phyloP scores from a whole-genome alignment of 2,797 vertebrate species.

The Neosalanx taihuensis region DNA sequence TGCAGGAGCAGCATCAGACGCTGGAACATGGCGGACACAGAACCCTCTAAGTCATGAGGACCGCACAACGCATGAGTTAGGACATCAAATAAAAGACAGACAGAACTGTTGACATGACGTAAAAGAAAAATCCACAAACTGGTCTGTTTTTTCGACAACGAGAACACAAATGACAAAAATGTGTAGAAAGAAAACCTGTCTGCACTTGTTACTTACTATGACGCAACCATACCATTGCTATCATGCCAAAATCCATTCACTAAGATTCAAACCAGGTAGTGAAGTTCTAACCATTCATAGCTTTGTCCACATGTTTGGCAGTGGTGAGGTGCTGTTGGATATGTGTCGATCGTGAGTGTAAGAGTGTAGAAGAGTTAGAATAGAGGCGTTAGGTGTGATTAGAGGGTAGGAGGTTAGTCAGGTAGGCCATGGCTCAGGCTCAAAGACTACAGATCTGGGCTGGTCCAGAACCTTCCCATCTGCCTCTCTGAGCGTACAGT shows the following conservation, averaged over 20 bases:
- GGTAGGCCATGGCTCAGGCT: too few species aligned
- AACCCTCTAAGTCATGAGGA: neutral
- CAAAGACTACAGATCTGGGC: slow-evolving; percentile 9
- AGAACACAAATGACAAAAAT: too few species aligned
- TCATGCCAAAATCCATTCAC: neutral
- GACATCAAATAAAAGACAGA: neutral
- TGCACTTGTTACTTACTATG: neutral
- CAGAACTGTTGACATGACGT: neutral
- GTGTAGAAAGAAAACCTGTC: neutral
- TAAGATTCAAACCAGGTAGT: neutral
- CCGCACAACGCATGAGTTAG: neutral
- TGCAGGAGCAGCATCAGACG: slow-evolving; percentile 13
- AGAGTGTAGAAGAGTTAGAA: neutral
- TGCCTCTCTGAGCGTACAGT: slow-evolving; percentile 12
- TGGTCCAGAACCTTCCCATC: slow-evolving; percentile 13
- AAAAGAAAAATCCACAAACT: neutral
- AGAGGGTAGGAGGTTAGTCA: too few species aligned
- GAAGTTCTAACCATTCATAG: slow-evolving; percentile 10
- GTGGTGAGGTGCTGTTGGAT: slow-evolving; percentile 7
- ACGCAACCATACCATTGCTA: neutral
- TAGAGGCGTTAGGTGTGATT: neutral
- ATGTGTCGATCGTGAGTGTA: slow-evolving; percentile 5
- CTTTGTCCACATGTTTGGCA: neutral
- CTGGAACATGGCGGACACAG: neutral
- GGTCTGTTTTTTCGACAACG: too few species aligned